Base-by-base conservation (phyloP, 2,113 vertebrate genomes). In the Acinonyx jubatus region DNA sequence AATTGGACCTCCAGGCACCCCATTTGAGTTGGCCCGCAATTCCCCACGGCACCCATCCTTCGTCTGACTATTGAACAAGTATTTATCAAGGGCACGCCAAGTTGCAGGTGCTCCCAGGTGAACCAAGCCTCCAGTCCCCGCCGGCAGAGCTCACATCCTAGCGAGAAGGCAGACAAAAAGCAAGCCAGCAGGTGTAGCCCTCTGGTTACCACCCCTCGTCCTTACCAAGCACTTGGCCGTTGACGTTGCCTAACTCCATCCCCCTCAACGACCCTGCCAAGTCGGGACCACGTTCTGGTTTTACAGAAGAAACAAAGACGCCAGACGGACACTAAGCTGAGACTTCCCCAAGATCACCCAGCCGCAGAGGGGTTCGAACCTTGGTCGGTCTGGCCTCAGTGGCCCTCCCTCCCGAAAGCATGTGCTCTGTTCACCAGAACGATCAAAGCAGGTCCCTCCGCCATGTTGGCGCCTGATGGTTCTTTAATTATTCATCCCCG, bases 401-500 rank as follows among this genome's bases (percentile, higher is more conserved):
- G 1, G 3, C 1, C 31, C 5, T 1, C 1, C 31, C 5, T 2
- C 18, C 27, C 74, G 31, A 19, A 29, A 45, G 38, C 7, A 14
- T 7, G n/a, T 8, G 81, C 31, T 87, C 68, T 38, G 68, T 45
- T 50, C 94, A 7, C 31, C 13, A 18, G 36, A 13, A 33, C 19
- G 9, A 71, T 27, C 21, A 29, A 23, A 41, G 7, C 84, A 33
- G n/a, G 23, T 8, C 45, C 89, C 63, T 69, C 63, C 1, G 27
- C 57, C 29, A 2, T 93, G 57, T 74, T 94, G 97, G 87, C 11
- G 31, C 76, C 97, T 33, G 52, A 87, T 78, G 68, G 79, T 23
- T 88, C 87, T 94, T 97, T 97, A 97, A 97, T 97, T 97, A 96
- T 95, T 96, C 88, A 97, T 91, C 71, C 83, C 66, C 0, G 1